These are phyloP conservation scores for Cosmia trapezina DNA, from an alignment of 2,888 invertebrate species.

Conservation along the genomic window DNA sequence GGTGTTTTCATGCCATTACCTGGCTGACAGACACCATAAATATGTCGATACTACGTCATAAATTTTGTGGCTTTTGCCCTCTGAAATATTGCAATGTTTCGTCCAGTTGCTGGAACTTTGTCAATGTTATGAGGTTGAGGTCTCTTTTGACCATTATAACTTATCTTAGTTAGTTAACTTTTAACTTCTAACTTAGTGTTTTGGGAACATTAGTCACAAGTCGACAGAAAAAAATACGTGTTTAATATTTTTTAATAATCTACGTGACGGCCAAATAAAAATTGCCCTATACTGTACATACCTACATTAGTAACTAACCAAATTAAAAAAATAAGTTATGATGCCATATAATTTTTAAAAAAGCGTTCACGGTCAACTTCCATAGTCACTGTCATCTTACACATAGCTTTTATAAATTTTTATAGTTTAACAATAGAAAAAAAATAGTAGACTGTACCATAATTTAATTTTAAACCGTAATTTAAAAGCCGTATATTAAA, in stretches of 20 bases:
- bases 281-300: no score
- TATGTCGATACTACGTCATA: conserved; percentile 84
- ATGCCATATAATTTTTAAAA: background rate
- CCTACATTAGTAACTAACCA: no score
- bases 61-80: conserved; percentile 77
- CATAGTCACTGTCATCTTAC: background rate
- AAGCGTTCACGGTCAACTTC: background rate
- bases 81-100: conserved; percentile 73
- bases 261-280: no score
- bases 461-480: conserved; percentile 81
- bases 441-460: conserved; percentile 47
- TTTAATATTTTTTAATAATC: no score
- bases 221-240: no score
- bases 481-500: conserved; percentile 86
- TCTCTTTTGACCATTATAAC: conserved; percentile 3
- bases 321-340: background rate
- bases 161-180: conserved; percentile 12
- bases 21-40: conserved; percentile 87
- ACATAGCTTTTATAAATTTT: background rate
- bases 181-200: background rate
- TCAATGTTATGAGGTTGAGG: conserved; percentile 34
- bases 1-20: conserved; percentile 90
- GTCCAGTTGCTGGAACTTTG: conserved; percentile 58
- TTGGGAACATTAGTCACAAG: no score
- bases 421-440: conserved; percentile 14